Evolutionary conservation across 2,797 vertebrate genomes (phyloP), one percentile per base, ranked within the genome.

Genomic region (Kryptopterus vitreolus): DNA sequence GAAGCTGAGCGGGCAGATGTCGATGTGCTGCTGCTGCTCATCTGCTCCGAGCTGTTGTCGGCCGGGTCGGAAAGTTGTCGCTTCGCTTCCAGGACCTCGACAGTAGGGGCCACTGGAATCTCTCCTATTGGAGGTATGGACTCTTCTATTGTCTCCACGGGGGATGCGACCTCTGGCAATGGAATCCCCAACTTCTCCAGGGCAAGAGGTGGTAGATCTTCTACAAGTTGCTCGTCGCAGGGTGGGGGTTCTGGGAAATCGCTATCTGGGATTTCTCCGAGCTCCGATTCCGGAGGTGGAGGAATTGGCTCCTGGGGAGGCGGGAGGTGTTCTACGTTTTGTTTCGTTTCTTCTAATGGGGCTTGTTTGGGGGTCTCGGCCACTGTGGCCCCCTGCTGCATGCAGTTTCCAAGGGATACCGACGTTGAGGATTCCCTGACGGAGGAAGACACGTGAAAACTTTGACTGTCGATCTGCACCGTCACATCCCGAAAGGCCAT

Each of bases 401-500:
- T 89, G 77, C 95, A 96, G 91, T 96, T 96, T 76, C 95, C 94
- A 61, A 99, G 92, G 7, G 96, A 96, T 85, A 99, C 94, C 0
- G 97, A 96, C 16, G 98, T 91, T 58, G 94, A 93, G 11, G 94
- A 94, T 76, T 95, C 93, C 92, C 93, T 76, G 81, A 95, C 92
- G 33, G 97, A 96, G 0, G 98, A 99, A 10, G 97, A 99, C 82
- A 98, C 94, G 0, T 94, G 95, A 85, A 98, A 95, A 85, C 99
- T 99, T 88, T 98, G 96, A 88, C 92, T 97, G 89, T 98, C 97
- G 0, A 99, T 96, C 89, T 99, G 97, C 71, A 99, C 97, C 0
- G 97, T 99, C 87, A 99, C 98, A 0, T 98, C 97, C 76, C 96
- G 92, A 90, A 99, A 98, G 0, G 97, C 98, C 98, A 98, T 99